Conservation (phyloP, 1,140 invertebrate genomes). For the Oryctes rhinoceros region DNA sequence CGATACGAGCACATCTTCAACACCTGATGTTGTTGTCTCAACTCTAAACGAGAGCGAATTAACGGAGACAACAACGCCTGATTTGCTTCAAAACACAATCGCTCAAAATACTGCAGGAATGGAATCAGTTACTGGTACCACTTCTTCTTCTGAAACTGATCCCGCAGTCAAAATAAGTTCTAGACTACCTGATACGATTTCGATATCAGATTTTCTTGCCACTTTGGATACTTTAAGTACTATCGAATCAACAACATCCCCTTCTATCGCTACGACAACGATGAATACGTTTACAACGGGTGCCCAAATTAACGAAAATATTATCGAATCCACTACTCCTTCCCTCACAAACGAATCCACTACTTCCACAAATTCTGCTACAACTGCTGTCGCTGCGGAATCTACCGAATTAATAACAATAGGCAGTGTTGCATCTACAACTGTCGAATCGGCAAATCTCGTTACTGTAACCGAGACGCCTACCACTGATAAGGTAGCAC, state of each 20-base stretch:
- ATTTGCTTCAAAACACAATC: not conserved
- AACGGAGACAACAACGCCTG: not conserved
- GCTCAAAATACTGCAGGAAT: slow-evolving; percentile 14
- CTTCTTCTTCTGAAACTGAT: not conserved
- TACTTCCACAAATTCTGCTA: not conserved
- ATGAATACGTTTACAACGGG: not conserved
- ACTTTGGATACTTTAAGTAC: slow-evolving; percentile 23
- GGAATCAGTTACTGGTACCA: not conserved
- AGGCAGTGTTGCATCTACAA: not conserved
- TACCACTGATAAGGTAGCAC: not conserved
- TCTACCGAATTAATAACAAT: not conserved
- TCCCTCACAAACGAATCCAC: slow-evolving; percentile 24
- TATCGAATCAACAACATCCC: not conserved
- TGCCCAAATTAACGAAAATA: slow-evolving; percentile 1
- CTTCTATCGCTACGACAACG: not conserved
- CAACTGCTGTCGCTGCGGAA: not conserved
- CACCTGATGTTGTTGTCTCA: too few species aligned
- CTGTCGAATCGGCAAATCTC: not conserved
- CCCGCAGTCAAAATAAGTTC: not conserved
- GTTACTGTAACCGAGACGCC: not conserved
- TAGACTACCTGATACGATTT: not conserved
- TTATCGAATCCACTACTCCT: slow-evolving; percentile 36
- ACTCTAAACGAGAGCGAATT: too few species aligned
- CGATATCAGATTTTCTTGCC: slow-evolving; percentile 35
- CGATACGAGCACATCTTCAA: too few species aligned